Percentiles rank a stretch among this genome's conserved stretches.
These are phyloP conservation scores for Pseudochirops cupreus DNA, from an alignment of 2,797 vertebrate genomes.

Conservation along the genomic window DNA sequence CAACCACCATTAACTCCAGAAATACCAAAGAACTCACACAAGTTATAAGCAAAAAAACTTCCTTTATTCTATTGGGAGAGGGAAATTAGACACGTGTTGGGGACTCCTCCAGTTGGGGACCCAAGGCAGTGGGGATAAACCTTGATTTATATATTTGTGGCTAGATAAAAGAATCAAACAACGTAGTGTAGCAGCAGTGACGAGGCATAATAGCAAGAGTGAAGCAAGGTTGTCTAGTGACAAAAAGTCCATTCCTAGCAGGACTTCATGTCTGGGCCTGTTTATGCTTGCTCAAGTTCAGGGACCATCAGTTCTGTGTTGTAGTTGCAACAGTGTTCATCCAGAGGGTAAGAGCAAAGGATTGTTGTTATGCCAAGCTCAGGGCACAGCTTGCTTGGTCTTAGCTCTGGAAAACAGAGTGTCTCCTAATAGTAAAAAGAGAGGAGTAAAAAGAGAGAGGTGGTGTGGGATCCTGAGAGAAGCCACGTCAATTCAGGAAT, in stretches of 20 bases:
- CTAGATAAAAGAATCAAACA: not conserved
- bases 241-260: not conserved
- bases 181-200: not conserved
- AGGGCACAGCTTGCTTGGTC: not conserved
- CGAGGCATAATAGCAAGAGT: not conserved
- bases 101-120: not conserved
- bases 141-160: not conserved
- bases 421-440: not conserved
- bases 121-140: not conserved
- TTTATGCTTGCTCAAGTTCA: not conserved
- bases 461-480: not conserved
- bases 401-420: not conserved
- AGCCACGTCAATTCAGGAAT: not conserved
- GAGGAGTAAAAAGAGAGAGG: too few relatives aligned
- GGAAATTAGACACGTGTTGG: not conserved
- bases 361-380: not conserved
- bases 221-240: not conserved
- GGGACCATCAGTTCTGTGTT: not conserved
- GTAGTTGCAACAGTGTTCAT: not conserved
- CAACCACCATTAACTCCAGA: not conserved
- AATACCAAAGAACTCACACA: not conserved
- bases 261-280: not conserved
- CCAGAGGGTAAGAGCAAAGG: not conserved
- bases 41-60: not conserved
- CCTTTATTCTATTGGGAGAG: not conserved